Percentiles rank a stretch among this genome's conserved stretches.
These are phyloP conservation scores for Megalopta genalis DNA, from an alignment of 1,140 invertebrate species.

Conservation along the genomic window DNA sequence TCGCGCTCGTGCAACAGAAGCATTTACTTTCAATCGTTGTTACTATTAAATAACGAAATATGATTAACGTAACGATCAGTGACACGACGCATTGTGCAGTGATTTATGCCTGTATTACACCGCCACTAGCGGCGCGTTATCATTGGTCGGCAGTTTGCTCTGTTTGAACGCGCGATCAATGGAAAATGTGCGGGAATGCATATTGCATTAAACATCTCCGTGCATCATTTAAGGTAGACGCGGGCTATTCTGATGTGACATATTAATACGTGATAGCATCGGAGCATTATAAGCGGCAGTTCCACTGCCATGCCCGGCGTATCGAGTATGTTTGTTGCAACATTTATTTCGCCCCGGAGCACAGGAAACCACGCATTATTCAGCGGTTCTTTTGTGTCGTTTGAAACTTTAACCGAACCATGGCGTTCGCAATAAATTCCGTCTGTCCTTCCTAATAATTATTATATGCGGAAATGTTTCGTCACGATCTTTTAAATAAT, in stretches of 20 bases:
- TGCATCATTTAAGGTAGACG: conserved; percentile 38
- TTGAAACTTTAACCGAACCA: no score
- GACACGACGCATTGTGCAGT: conserved; percentile 37
- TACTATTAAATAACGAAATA: conserved; percentile 28
- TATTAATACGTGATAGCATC: conserved; percentile 40
- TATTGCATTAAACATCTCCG: conserved; percentile 25
- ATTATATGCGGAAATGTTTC: no score
- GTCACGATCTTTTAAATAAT: no score
- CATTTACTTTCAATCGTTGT: conserved; percentile 44
- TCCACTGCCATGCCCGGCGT: no score
- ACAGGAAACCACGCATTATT: neutral
- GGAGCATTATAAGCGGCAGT: no score
- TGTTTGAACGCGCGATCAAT: conserved; percentile 31
- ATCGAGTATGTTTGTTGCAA: no score
- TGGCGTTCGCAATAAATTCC: no score
- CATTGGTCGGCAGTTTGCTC: conserved; percentile 3
- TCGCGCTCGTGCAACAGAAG: neutral
- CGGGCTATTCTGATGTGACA: conserved; percentile 25
- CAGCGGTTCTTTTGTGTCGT: neutral
- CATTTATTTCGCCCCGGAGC: no score
- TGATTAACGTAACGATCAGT: conserved; percentile 40
- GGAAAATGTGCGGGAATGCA: conserved; percentile 45
- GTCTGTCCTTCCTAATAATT: no score
- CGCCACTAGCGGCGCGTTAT: conserved; percentile 19
- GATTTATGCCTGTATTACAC: conserved; percentile 33